Base-by-base conservation (phyloP, 1,140 invertebrate genomes). In the Acromyrmex echinatior region DNA sequence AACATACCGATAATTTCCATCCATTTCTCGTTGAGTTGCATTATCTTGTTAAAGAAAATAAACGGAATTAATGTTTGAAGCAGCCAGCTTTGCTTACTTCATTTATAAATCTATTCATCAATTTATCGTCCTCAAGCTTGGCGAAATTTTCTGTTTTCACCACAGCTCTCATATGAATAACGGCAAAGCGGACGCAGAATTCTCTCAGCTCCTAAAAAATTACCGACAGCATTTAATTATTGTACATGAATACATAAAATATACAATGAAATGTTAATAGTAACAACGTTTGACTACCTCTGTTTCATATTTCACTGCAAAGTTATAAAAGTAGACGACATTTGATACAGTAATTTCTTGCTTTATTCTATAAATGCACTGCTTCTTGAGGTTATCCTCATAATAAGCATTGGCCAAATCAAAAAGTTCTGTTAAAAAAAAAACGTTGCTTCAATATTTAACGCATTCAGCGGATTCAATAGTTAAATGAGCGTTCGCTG, bases 401-500 rank as follows among this genome's bases (percentile, higher is more conserved):
- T 96, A 97, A 90, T 97, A 97, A 3, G 96, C 96, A 93, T 97
- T 97, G 60, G 97, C 97, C 73, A 97, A 94, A 91, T 97, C 96
- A 60, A 97, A 90, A 6, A 97, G 93, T 90, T 96, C 96, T 96
- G 82, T 89, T 39, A 88, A 90, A 84, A 85, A 85, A 31, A 25
- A 35, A 3, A n/a, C 10, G 2, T 45, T 51, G 21, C 14, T 62
- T 35, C 28, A 78, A 63, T 39, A 39, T 39, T 39, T 39, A 5
- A 9, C 35, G 35, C 35, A 9, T 39, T 39, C 35, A 39, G 7
- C 7, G 6, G 7, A 39, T 39, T 39, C 35, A 39, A 39, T 0
- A 39, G 6, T 35, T 35, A 0, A 39, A 7, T 39, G 35, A 39
- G 7, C 35, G 0, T 39, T 39, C 7, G 35, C 7, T 39, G 35